Evolutionary conservation across 2,888 invertebrate genomes (phyloP), one percentile per base, ranked within the genome.

Genomic region (Limnephilus auricula): DNA sequence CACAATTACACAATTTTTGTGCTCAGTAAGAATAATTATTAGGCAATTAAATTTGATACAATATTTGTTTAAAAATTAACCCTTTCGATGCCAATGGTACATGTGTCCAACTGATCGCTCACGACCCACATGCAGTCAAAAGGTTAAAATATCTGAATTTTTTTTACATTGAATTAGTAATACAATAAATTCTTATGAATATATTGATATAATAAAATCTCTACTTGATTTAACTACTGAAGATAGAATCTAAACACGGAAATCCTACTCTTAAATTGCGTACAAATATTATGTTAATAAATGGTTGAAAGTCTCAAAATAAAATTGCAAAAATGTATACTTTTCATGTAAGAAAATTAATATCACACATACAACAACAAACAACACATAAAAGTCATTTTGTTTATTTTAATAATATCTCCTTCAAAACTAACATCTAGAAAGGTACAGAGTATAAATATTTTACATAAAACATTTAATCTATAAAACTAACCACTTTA

Each of bases 401-500:
- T 45, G 37, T 30, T n/a, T 84, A 84, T n/a, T n/a, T 32, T 15
- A 37, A 83, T 32, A 87, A 87, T 40, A 32, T 40, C 85, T 85
- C n/a, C 80, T 37, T 15, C 34, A 82, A 15, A 82, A n/a, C 85
- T 85, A 65, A 65, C 50, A 87, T 31, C 65, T 87, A 87, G 40
- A 87, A 87, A 87, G 87, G 87, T 87, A 87, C 87, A 30, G 65
- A 45, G 87, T 34, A 87, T 87, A 50, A 87, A 87, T 87, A 87
- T 87, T 50, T 87, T 18, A 25, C 50, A 31, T 31, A 31, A 87
- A 87, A 65, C 13, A 65, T 65, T 65, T 25, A 65, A 50, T 87
- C 50, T 30, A 37, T 85, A 85, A 85, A 85, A 85, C 85, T 85
- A 85, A 25, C 65, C 65, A 65, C n/a, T 65, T 65, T 65, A 65